Percentiles rank a stretch among this genome's conserved stretches.
phyloP scores from a whole-genome alignment of 2,797 vertebrate species.

The Malurus splendens region DNA sequence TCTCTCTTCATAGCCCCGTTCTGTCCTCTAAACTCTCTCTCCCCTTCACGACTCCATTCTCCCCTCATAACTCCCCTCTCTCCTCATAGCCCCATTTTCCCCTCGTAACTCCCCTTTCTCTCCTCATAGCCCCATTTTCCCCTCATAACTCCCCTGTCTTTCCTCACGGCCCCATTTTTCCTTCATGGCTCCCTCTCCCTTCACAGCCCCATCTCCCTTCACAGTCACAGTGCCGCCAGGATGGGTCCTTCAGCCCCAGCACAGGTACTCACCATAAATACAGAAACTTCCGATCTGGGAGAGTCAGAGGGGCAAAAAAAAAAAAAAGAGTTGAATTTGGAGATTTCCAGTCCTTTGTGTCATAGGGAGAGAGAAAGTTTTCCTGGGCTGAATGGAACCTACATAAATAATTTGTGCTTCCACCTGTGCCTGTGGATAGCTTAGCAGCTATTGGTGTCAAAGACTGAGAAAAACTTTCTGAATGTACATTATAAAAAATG shows the following conservation, averaged over 20 bases:
- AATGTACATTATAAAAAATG: not conserved
- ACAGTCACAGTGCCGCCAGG: rapidly evolving
- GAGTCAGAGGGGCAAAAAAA: not conserved
- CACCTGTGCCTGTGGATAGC: not conserved
- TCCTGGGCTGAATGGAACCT: not conserved
- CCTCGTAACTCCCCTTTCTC: rapidly evolving
- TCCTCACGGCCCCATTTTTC: rapidly evolving
- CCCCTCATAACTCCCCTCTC: not conserved
- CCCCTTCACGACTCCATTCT: too few relatives aligned
- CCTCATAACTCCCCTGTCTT: not conserved
- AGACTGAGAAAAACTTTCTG: not conserved
- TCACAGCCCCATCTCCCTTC: not conserved
- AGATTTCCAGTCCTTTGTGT: not conserved
- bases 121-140: not conserved
- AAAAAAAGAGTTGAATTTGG: not conserved
- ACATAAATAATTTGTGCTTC: not conserved
- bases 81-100: not conserved
- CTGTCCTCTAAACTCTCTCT: not conserved
- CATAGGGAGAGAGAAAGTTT: not conserved
- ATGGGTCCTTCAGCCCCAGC: rapidly evolving
- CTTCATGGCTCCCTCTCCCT: too few relatives aligned
- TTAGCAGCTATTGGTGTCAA: not conserved
- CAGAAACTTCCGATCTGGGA: not conserved
- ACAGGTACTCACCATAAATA: not conserved
- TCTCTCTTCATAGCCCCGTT: too few relatives aligned